Evolutionary conservation across 2,888 invertebrate species (phyloP).

Genomic region (Strigamia maritima): DNA sequence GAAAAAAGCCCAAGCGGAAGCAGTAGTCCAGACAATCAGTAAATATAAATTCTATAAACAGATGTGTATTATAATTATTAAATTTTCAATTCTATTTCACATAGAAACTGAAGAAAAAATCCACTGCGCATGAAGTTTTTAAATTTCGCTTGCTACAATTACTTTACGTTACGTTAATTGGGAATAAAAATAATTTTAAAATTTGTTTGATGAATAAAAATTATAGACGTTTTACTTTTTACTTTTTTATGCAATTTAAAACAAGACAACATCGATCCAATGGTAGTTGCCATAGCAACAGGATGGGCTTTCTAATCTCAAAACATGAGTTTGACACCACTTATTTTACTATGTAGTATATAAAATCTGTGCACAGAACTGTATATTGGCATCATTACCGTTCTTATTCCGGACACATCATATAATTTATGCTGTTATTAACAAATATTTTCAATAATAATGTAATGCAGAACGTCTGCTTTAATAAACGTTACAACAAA

Average conservation of each 20-base stretch:
- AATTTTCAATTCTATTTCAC: neutral
- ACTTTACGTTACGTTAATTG: neutral
- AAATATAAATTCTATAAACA: neutral
- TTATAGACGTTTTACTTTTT: neutral
- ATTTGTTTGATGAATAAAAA: neutral
- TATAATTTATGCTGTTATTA: neutral
- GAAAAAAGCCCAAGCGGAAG: neutral
- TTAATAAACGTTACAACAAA: neutral
- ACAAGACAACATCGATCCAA: neutral
- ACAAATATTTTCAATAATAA: neutral
- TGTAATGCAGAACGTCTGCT: too few relatives aligned
- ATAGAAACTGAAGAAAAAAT: neutral
- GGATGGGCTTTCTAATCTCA: neutral
- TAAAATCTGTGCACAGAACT: neutral
- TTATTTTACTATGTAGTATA: neutral
- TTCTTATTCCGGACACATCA: neutral
- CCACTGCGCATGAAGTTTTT: neutral
- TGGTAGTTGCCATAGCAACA: neutral
- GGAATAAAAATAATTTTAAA: neutral
- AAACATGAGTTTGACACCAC: neutral
- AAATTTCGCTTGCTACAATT: neutral
- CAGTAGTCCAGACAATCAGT: neutral
- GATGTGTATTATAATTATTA: neutral
- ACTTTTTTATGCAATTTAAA: neutral
- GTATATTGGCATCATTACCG: neutral